Evolutionary conservation across 1,140 invertebrate genomes (phyloP).

Genomic region (Magallana ariakensis): DNA sequence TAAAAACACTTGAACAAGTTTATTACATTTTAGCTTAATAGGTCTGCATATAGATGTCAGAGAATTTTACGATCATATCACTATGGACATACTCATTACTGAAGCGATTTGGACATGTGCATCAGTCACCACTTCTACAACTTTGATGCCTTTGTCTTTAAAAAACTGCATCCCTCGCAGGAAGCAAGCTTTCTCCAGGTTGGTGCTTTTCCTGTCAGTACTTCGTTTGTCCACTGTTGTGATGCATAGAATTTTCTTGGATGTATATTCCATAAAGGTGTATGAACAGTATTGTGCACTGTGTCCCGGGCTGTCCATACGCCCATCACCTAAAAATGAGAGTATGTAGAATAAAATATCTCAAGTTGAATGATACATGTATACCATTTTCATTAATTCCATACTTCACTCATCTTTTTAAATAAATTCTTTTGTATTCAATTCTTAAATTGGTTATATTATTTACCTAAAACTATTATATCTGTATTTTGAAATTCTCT

Average conservation of each 20-base stretch:
- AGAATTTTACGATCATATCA: too few species aligned
- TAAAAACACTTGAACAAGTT: too few species aligned
- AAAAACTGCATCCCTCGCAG: conserved; percentile 30
- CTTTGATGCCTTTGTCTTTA: conserved; percentile 13
- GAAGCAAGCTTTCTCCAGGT: conserved; percentile 43
- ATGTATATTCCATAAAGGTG: conserved; percentile 45
- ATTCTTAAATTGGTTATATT: too few species aligned
- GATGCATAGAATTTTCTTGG: conserved; percentile 13
- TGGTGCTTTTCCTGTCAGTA: conserved; percentile 31
- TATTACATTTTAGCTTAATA: conserved; percentile 32
- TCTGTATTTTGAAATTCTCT: too few species aligned
- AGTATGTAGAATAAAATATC: neutral
- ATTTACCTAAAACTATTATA: too few species aligned
- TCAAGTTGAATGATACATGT: neutral
- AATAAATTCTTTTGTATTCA: too few species aligned
- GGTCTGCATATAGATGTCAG: conserved; percentile 17
- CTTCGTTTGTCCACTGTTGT: conserved; percentile 40
- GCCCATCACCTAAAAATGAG: conserved; percentile 49
- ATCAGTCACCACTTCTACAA: conserved; percentile 39
- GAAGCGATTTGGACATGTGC: neutral
- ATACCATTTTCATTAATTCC: neutral
- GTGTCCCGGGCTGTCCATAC: conserved; percentile 50
- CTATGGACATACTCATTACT: conserved; percentile 1
- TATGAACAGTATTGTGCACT: conserved; percentile 53
- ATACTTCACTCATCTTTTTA: neutral